phyloP scores from a whole-genome alignment of 2,888 invertebrate species.

The Erannis defoliaria region DNA sequence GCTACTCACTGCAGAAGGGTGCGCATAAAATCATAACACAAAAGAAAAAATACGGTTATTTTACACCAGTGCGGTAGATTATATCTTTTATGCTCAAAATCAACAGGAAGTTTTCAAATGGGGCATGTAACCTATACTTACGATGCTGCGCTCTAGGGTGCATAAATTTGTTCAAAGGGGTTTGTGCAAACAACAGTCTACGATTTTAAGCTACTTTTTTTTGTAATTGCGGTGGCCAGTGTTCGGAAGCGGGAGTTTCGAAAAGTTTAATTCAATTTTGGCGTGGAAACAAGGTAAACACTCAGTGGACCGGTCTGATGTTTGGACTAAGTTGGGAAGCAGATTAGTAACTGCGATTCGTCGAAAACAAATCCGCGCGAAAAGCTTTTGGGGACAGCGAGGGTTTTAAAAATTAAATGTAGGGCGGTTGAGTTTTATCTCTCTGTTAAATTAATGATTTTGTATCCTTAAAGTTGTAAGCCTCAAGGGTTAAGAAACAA shows the following conservation, averaged over 20 bases:
- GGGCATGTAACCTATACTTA: constrained; percentile 86
- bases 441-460: constrained; percentile 10
- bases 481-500: neutral
- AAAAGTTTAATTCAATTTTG: constrained; percentile 72
- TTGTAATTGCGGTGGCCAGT: constrained; percentile 55
- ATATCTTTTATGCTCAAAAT: constrained; percentile 85
- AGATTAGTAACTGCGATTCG: constrained; percentile 62
- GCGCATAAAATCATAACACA: constrained; percentile 77
- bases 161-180: constrained; percentile 82
- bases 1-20: constrained; percentile 65
- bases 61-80: constrained; percentile 86
- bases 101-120: constrained; percentile 86
- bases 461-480: constrained; percentile 1
- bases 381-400: constrained; percentile 43
- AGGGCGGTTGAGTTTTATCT: constrained; percentile 1
- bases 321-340: constrained; percentile 64
- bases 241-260: constrained; percentile 50
- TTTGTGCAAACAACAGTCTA: constrained; percentile 66
- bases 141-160: constrained; percentile 79
- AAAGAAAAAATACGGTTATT: constrained; percentile 84
- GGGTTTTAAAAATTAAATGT: constrained; percentile 43
- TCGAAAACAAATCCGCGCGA: constrained; percentile 45
- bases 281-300: constrained; percentile 65
- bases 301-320: constrained; percentile 59
- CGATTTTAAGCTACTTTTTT: constrained; percentile 55